Conservation (phyloP, 2,888 invertebrate species). For the Aphodius sticticus region DNA sequence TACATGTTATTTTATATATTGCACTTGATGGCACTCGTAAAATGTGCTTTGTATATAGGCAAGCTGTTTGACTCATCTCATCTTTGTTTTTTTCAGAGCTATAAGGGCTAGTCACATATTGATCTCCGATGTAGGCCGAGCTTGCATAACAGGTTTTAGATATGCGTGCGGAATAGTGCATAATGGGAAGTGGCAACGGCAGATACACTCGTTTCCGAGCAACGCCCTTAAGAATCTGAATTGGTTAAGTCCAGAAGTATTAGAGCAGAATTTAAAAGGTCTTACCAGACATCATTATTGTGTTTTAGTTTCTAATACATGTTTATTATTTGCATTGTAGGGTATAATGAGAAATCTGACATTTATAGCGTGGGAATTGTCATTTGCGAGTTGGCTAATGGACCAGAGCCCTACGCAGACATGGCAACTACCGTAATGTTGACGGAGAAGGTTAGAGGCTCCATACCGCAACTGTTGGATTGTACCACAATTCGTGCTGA, state of each 20-base stretch:
- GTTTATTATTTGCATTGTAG: conserved; percentile 54
- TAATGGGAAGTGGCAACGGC: conserved; percentile 74
- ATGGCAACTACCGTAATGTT: conserved; percentile 90
- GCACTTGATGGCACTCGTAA: too few species aligned
- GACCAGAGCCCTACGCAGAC: conserved; percentile 86
- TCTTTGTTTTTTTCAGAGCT: conserved; percentile 64
- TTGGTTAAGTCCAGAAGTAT: conserved; percentile 91
- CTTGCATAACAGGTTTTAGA: conserved; percentile 80
- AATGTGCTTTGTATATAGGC: too few species aligned
- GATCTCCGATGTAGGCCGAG: conserved; percentile 74
- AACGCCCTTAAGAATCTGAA: conserved; percentile 75
- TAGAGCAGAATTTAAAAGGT: conserved; percentile 72
- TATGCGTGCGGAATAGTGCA: conserved; percentile 78
- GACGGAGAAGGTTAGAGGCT: conserved; percentile 86
- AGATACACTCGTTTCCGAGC: conserved; percentile 79
- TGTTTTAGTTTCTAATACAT: neutral
- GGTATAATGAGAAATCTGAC: conserved; percentile 90
- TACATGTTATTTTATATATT: too few species aligned
- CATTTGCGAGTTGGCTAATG: conserved; percentile 88
- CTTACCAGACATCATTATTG: too few species aligned
- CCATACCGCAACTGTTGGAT: conserved; percentile 78
- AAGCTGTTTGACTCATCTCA: too few species aligned
- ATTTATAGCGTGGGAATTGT: conserved; percentile 91
- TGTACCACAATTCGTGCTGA: conserved; percentile 71
- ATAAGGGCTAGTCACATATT: conserved; percentile 86